Conservation (phyloP, 2,797 vertebrate species). For the Fringilla coelebs region DNA sequence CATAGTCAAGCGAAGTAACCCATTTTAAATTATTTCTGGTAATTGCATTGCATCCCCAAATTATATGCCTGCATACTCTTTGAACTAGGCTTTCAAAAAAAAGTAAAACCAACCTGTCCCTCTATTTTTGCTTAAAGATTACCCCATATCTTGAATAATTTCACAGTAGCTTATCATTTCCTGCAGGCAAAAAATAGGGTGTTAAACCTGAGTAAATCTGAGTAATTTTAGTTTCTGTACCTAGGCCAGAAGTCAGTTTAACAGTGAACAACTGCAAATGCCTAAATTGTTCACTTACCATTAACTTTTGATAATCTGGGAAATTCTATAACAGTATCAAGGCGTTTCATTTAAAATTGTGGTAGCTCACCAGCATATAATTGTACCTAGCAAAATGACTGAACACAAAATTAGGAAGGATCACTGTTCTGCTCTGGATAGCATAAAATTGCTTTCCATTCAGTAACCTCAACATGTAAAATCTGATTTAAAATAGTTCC, state of each 20-base stretch:
- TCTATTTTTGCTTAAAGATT: constrained; percentile 51
- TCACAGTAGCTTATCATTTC: constrained; percentile 52
- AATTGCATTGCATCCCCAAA: constrained; percentile 62
- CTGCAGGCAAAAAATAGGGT: constrained; percentile 18
- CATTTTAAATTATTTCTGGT: constrained; percentile 64
- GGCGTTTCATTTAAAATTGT: not conserved
- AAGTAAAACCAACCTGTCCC: not conserved
- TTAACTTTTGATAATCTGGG: not conserved
- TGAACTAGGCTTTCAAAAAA: constrained; percentile 37
- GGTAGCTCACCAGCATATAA: not conserved
- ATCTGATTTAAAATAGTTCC: not conserved
- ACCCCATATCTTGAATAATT: constrained; percentile 44
- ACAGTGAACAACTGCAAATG: not conserved
- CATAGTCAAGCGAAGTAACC: constrained; percentile 54
- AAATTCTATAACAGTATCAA: not conserved
- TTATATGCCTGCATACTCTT: constrained; percentile 62
- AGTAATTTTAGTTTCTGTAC: constrained; percentile 56
- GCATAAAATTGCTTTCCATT: not conserved
- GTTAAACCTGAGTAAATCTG: constrained; percentile 33
- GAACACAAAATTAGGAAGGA: not conserved
- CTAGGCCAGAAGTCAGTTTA: constrained; percentile 35
- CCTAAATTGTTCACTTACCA: not conserved
- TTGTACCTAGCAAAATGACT: not conserved
- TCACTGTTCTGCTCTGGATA: not conserved
- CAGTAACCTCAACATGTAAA: not conserved